Conservation (phyloP, 1,140 invertebrate genomes). For the Tyrophagus putrescentiae region DNA sequence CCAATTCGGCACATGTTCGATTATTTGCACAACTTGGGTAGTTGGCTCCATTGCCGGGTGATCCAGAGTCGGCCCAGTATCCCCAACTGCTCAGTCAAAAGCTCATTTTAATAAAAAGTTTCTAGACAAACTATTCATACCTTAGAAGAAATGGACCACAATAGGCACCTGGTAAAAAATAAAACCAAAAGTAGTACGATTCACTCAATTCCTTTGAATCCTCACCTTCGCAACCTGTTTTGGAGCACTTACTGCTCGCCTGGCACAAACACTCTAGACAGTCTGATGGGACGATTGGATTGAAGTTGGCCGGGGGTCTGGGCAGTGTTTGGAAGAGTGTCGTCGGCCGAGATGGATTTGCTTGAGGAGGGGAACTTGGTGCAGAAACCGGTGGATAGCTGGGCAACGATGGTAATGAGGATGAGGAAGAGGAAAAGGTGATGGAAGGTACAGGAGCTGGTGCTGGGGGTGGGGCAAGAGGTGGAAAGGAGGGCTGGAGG, state of each 20-base stretch:
- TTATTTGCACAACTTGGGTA: conserved; percentile 53
- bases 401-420: neutral
- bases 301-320: neutral
- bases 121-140: too few relatives aligned
- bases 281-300: neutral
- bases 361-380: neutral
- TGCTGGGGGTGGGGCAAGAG: too few relatives aligned
- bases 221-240: conserved; percentile 20
- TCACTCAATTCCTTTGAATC: neutral
- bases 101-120: too few relatives aligned
- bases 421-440: neutral
- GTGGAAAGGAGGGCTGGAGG: too few relatives aligned
- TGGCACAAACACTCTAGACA: conserved; percentile 20
- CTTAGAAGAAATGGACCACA: conserved; percentile 71
- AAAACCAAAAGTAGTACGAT: neutral
- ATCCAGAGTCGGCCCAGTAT: conserved; percentile 58
- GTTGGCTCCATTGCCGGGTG: conserved; percentile 40
- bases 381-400: neutral
- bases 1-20: conserved; percentile 51
- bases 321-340: neutral
- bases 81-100: too few relatives aligned
- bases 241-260: conserved; percentile 21
- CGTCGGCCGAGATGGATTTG: neutral
- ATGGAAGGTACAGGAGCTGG: too few relatives aligned
- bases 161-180: conserved; percentile 10